Conservation (phyloP, 2,797 vertebrate genomes). For the Chromis chromis region DNA sequence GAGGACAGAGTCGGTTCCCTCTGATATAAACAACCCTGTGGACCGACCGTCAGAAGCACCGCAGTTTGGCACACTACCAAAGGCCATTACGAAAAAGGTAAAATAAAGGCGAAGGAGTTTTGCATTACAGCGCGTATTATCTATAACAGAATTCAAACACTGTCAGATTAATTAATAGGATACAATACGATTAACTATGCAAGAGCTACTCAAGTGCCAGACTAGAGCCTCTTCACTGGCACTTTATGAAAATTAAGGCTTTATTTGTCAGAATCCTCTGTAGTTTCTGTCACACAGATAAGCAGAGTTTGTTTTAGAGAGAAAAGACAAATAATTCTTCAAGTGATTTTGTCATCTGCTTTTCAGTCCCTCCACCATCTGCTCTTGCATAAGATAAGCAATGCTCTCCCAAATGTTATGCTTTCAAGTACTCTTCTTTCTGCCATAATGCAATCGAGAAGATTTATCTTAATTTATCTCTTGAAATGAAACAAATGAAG, state of each 20-base stretch:
- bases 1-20: conserved; percentile 97
- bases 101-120: conserved; percentile 25
- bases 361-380: background rate
- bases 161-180: background rate
- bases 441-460: background rate
- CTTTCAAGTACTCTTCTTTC: background rate
- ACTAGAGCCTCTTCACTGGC: conserved; percentile 3
- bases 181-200: background rate
- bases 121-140: background rate
- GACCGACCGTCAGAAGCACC: conserved; percentile 91
- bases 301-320: conserved; percentile 18
- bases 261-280: background rate
- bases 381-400: background rate
- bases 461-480: background rate
- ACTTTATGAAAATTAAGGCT: conserved; percentile 4
- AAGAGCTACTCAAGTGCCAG: background rate
- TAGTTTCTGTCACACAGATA: conserved; percentile 1
- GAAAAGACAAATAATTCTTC: background rate
- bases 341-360: conserved; percentile 3
- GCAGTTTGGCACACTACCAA: conserved; percentile 94
- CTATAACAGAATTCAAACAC: background rate
- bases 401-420: background rate
- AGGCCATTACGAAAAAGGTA: conserved; percentile 98
- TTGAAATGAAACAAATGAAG: background rate
- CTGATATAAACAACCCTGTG: conserved; percentile 97